phyloP scores from a whole-genome alignment of 2,797 vertebrate genomes.

The Ctenochaetus hawaiiensis region DNA sequence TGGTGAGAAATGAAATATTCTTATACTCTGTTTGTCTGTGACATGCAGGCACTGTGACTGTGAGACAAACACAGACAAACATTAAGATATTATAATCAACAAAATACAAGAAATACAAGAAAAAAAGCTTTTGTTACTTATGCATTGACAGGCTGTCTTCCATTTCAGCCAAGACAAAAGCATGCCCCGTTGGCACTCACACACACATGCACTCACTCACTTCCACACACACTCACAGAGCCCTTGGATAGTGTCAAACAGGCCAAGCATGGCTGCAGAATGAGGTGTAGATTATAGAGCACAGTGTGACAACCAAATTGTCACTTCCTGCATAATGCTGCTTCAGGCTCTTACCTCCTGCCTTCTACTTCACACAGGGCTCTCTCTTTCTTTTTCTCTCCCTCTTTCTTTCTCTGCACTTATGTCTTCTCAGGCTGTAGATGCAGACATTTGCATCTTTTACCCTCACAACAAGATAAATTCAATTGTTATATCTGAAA shows the following conservation, averaged over 20 bases:
- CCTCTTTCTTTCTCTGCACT: neutral
- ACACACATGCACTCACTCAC: conserved; percentile 18
- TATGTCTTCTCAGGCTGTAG: neutral
- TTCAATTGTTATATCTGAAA: neutral
- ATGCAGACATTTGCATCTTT: neutral
- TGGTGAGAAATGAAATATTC: neutral
- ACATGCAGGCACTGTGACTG: neutral
- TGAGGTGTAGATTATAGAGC: conserved; percentile 76
- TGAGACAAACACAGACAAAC: conserved; percentile 4
- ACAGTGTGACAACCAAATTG: conserved; percentile 77
- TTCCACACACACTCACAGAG: neutral
- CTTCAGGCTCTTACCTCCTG: conserved; percentile 5
- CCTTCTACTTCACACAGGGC: conserved; percentile 1
- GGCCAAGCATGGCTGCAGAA: conserved; percentile 69
- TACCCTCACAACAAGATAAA: neutral
- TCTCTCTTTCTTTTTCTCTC: neutral
- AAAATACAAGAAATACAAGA: neutral
- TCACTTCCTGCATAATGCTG: conserved; percentile 72
- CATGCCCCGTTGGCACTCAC: too few relatives aligned
- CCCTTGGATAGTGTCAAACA: conserved; percentile 49
- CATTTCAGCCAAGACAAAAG: conserved; percentile 19
- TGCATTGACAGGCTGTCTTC: conserved; percentile 29
- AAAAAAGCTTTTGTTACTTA: conserved; percentile 6
- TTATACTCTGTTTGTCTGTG: neutral
- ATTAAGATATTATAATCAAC: neutral